Conservation (phyloP, 2,797 vertebrate genomes). For the Sphenopsis melanotis region DNA sequence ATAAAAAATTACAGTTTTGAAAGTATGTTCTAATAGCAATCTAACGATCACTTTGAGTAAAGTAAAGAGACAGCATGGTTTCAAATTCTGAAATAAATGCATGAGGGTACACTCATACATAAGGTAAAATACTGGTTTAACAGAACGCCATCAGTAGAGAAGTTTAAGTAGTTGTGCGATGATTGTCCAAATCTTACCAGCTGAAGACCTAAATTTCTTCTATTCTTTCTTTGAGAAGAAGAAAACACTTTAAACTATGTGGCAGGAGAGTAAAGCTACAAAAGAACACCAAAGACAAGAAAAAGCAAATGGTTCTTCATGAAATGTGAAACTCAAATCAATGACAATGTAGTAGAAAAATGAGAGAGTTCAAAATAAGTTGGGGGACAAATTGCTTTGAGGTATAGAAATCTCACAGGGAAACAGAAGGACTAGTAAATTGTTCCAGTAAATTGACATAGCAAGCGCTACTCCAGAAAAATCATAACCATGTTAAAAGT, state of each 20-base stretch:
- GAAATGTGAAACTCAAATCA: conserved; percentile 21
- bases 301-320: neutral
- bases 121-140: neutral
- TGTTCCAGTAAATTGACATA: conserved; percentile 46
- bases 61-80: neutral
- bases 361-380: conserved; percentile 28
- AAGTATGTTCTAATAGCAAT: neutral
- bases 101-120: neutral
- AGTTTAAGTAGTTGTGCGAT: neutral
- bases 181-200: neutral
- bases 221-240: neutral
- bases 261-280: neutral
- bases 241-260: neutral
- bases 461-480: conserved; percentile 32
- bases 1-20: neutral
- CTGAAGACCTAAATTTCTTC: neutral
- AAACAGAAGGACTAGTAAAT: conserved; percentile 22
- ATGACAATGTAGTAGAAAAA: neutral
- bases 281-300: neutral
- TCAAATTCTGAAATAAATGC: neutral
- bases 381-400: conserved; percentile 40
- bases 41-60: neutral
- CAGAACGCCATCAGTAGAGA: neutral
- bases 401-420: conserved; percentile 28
- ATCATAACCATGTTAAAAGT: conserved; percentile 18